Evolutionary conservation across 92 coral and sea anemone genomes (phyloP).

Genomic region (Bergia sp.): DNA sequence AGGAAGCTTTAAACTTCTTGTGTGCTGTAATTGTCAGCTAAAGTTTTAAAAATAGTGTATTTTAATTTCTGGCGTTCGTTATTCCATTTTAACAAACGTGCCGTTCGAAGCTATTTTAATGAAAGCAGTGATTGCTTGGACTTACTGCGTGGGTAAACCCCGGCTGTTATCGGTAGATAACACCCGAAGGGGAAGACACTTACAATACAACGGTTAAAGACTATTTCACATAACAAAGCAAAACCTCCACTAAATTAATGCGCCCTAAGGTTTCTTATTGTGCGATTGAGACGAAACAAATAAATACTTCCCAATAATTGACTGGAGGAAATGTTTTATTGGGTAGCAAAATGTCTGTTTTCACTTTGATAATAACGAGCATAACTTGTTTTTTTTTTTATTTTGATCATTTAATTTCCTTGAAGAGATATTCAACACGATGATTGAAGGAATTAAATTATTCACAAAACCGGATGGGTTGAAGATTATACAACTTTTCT

Average conservation of each 20-base stretch:
- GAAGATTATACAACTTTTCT: neutral
- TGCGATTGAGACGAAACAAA: neutral
- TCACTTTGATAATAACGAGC: neutral
- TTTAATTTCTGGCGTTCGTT: neutral
- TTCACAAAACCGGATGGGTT: neutral
- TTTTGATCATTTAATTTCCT: neutral
- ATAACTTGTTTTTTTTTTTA: slow-evolving; percentile 3
- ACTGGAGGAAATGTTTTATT: neutral
- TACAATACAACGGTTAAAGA: neutral
- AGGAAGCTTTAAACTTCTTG: too few species aligned
- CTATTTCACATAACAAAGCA: neutral
- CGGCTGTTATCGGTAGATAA: neutral
- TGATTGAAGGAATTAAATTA: neutral
- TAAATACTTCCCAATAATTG: neutral
- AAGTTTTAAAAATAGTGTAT: too few species aligned
- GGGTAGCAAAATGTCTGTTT: neutral
- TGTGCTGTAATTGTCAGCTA: neutral
- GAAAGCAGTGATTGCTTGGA: neutral
- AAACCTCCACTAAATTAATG: neutral
- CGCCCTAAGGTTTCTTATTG: neutral
- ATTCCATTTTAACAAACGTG: neutral
- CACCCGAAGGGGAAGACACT: neutral
- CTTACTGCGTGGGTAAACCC: neutral
- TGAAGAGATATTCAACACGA: neutral
- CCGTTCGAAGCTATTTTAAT: neutral